These are phyloP conservation scores for Bujurquina vittata DNA, from an alignment of 2,113 vertebrate genomes.

Conservation along the genomic window DNA sequence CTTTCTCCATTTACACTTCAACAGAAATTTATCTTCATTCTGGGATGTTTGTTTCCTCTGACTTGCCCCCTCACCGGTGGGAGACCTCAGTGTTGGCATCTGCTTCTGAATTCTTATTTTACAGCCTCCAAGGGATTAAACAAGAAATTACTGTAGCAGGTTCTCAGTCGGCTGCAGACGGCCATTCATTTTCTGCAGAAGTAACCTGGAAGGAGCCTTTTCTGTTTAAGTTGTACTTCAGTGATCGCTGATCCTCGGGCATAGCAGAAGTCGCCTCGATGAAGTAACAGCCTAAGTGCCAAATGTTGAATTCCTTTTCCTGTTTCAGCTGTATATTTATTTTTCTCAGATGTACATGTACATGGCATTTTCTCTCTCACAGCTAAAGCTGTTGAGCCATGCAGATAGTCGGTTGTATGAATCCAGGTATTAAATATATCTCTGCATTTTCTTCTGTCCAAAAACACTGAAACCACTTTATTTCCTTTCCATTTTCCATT, in stretches of 20 bases:
- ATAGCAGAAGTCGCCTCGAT: slow-evolving; percentile 51
- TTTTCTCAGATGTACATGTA: slow-evolving; percentile 23
- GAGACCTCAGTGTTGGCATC: slow-evolving; percentile 25
- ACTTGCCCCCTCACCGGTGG: slow-evolving; percentile 2
- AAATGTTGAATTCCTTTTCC: slow-evolving; percentile 60
- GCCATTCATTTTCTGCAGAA: slow-evolving; percentile 11
- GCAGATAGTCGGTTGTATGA: slow-evolving; percentile 40
- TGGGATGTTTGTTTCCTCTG: slow-evolving; percentile 14
- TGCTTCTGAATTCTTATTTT: slow-evolving; percentile 25
- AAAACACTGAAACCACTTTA: background rate
- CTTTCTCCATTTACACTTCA: slow-evolving; percentile 46
- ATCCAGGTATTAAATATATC: background rate
- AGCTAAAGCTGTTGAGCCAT: background rate
- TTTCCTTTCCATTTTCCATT: background rate
- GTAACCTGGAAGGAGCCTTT: slow-evolving; percentile 15
- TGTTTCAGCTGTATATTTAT: slow-evolving; percentile 59
- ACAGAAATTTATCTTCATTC: slow-evolving; percentile 31
- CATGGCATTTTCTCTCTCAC: slow-evolving; percentile 25
- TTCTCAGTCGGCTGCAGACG: slow-evolving; percentile 20
- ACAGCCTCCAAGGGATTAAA: slow-evolving; percentile 23
- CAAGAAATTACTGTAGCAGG: slow-evolving; percentile 13
- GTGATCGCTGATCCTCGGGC: slow-evolving; percentile 41
- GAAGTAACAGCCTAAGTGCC: slow-evolving; percentile 73
- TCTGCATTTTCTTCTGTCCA: background rate
- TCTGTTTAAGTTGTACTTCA: slow-evolving; percentile 20